A percentile compares a stretch with the other conserved stretches of the same genome.
Evolutionary conservation across 1,140 invertebrate genomes (phyloP).

Genomic region (Bacillus rossius): DNA sequence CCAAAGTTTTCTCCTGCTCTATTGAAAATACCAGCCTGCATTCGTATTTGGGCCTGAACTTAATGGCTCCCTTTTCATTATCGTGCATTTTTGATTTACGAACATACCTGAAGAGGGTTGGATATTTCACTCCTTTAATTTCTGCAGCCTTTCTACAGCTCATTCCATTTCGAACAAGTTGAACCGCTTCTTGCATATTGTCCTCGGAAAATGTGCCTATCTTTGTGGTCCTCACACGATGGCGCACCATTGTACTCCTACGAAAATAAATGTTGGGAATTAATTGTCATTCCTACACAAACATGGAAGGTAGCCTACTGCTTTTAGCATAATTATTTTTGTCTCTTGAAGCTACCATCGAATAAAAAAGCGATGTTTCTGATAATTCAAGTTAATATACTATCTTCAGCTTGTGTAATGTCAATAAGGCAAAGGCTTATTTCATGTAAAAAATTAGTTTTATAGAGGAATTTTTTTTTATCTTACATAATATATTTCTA

Average conservation of each 20-base stretch:
- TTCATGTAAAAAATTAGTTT: no score
- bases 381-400: no score
- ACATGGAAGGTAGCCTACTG: no score
- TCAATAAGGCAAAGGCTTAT: no score
- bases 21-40: constrained; percentile 9
- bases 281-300: no score
- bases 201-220: background rate
- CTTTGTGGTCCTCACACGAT: background rate
- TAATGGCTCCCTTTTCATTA: background rate
- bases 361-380: no score
- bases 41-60: background rate
- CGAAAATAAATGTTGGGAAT: background rate
- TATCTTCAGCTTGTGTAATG: no score
- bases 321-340: no score
- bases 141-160: background rate
- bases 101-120: constrained; percentile 2
- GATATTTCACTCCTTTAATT: constrained; percentile 1
- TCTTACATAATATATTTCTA: no score
- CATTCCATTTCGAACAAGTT: background rate
- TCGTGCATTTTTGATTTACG: background rate
- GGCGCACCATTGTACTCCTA: background rate
- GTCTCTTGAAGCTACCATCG: no score
- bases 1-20: constrained; percentile 10
- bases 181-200: background rate
- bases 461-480: no score